These are phyloP conservation scores for Mesocricetus auratus DNA, from an alignment of 2,113 vertebrate genomes.

Conservation along the genomic window DNA sequence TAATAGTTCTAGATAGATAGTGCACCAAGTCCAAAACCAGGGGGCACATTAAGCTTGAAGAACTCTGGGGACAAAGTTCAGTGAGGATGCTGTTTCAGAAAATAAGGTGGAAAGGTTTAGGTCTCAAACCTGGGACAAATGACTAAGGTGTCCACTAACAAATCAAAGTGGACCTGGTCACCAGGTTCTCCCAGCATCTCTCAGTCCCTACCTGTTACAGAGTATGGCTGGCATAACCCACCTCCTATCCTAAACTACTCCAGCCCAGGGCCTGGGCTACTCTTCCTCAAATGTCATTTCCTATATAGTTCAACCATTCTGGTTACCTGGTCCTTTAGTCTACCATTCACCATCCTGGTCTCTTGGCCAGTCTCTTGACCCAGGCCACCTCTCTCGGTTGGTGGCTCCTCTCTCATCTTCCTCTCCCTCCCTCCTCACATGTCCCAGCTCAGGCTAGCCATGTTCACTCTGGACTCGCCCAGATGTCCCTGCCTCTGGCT, in stretches of 20 bases:
- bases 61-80: not conserved
- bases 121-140: not conserved
- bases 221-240: not conserved
- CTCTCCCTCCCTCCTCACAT: not conserved
- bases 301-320: not conserved
- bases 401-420: not conserved
- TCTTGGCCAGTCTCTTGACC: not conserved
- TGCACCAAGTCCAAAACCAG: not conserved
- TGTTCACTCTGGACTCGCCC: not conserved
- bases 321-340: not conserved
- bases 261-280: not conserved
- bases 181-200: not conserved
- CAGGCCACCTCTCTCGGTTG: not conserved
- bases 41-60: not conserved
- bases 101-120: not conserved
- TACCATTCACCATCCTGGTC: not conserved
- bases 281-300: not conserved
- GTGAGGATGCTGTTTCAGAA: no score
- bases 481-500: not conserved
- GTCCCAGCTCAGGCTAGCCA: not conserved
- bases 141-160: not conserved
- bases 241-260: not conserved
- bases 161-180: not conserved
- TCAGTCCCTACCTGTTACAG: not conserved
- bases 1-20: not conserved